These are phyloP conservation scores for Acanthosepion lycidas DNA, from an alignment of 2,888 invertebrate genomes.

Conservation along the genomic window DNA sequence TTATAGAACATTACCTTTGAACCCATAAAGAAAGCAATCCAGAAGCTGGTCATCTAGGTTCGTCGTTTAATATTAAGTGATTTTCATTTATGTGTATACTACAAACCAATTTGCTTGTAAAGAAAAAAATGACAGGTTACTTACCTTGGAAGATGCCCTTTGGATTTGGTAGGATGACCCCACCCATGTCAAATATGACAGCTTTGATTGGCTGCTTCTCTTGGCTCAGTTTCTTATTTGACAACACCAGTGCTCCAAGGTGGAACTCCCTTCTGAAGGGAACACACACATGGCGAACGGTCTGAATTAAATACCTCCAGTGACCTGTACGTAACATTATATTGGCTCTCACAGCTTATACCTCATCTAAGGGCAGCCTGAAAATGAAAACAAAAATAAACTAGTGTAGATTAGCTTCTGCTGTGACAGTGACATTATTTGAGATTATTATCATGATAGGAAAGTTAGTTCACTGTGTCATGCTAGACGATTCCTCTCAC, in stretches of 20 bases:
- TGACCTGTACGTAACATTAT: neutral
- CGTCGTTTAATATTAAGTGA: no score
- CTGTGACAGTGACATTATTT: neutral
- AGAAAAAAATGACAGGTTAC: neutral
- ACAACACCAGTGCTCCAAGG: neutral
- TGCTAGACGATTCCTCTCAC: no score
- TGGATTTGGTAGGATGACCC: conserved; percentile 75
- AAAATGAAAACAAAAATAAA: neutral
- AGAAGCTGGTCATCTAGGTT: no score
- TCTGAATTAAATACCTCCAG: neutral
- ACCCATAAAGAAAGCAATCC: no score
- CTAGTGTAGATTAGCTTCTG: neutral
- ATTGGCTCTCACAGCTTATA: neutral
- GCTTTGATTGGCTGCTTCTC: conserved; percentile 66
- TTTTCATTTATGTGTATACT: neutral
- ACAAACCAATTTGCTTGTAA: neutral
- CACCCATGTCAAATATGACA: conserved; percentile 77
- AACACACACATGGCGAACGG: neutral
- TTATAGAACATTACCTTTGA: no score
- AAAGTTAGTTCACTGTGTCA: no score
- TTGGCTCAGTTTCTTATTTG: neutral
- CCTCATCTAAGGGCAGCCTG: conserved; percentile 6
- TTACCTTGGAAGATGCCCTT: conserved; percentile 67
- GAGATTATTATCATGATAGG: no score
- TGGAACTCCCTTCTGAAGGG: neutral